phyloP scores from a whole-genome alignment of 2,797 vertebrate species.

The Pitangus sulphuratus region DNA sequence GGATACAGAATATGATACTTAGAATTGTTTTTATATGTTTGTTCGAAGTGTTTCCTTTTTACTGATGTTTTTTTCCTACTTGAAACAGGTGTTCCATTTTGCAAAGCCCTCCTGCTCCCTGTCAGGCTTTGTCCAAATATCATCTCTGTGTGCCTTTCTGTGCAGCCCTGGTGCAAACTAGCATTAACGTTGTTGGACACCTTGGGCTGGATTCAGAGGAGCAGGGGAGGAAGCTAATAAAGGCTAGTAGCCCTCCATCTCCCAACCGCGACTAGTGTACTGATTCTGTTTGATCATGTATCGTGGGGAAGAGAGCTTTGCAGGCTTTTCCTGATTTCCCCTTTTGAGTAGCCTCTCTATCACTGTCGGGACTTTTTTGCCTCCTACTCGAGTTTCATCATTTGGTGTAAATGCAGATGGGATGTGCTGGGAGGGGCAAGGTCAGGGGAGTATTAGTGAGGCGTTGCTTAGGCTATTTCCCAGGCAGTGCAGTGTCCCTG shows the following conservation, averaged over 20 bases:
- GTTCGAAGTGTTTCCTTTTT: neutral
- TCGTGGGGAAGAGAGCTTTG: neutral
- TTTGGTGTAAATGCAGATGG: neutral
- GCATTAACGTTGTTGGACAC: neutral
- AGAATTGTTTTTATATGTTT: neutral
- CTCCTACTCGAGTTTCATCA: constrained; percentile 8
- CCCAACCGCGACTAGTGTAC: no score
- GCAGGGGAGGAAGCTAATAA: neutral
- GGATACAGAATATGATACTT: neutral
- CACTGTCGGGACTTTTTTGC: neutral
- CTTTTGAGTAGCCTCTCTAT: neutral
- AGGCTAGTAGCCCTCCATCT: neutral
- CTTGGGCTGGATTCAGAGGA: neutral
- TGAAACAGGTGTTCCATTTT: neutral
- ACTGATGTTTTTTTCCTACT: neutral
- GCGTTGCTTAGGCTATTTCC: constrained; percentile 18
- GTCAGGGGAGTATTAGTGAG: neutral
- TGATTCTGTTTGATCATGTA: neutral
- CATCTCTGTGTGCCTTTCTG: neutral
- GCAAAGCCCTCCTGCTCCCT: neutral
- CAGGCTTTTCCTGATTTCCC: neutral
- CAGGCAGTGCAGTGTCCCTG: neutral
- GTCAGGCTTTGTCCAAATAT: neutral
- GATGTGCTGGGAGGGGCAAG: constrained; percentile 49
- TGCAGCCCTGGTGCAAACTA: neutral